Percentiles rank a stretch among this genome's conserved stretches.
These are phyloP conservation scores for Hesperia comma DNA, from an alignment of 2,888 invertebrate genomes.

Conservation along the genomic window DNA sequence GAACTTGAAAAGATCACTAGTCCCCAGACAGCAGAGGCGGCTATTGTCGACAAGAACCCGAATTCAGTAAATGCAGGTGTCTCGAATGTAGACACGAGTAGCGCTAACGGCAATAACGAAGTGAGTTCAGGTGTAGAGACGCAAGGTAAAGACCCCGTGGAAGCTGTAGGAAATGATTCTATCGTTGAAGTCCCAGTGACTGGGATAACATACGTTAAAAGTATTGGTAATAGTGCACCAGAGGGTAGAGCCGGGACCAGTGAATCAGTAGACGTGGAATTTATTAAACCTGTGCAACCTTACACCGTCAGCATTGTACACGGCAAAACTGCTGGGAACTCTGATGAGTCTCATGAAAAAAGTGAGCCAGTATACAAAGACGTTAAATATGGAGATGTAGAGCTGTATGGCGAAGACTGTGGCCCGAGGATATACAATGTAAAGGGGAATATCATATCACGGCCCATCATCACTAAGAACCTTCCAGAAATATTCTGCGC, in stretches of 20 bases:
- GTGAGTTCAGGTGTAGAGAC: not conserved
- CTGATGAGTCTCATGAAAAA: not conserved
- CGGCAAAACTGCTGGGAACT: not conserved
- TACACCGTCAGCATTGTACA: not conserved
- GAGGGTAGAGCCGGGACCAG: not conserved
- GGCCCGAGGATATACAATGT: constrained; percentile 61
- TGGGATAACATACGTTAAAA: not conserved
- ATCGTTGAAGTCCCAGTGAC: not conserved
- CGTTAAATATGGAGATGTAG: constrained; percentile 42
- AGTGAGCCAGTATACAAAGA: constrained; percentile 4
- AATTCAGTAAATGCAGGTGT: not conserved
- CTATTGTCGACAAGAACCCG: not conserved
- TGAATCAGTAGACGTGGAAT: not conserved
- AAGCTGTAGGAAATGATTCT: too few relatives aligned
- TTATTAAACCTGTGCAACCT: not conserved
- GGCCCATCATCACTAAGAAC: constrained; percentile 59
- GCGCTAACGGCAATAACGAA: not conserved
- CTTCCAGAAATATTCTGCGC: constrained; percentile 59
- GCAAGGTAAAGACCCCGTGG: not conserved
- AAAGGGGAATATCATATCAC: constrained; percentile 56
- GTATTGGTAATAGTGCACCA: not conserved
- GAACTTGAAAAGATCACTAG: not conserved
- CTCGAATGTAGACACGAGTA: not conserved
- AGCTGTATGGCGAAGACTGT: constrained; percentile 52
- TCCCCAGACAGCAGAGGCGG: not conserved